Percentiles rank a stretch among this genome's conserved stretches.
These are phyloP conservation scores for Anguilla rostrata DNA, from an alignment of 2,113 vertebrate species.

Conservation along the genomic window DNA sequence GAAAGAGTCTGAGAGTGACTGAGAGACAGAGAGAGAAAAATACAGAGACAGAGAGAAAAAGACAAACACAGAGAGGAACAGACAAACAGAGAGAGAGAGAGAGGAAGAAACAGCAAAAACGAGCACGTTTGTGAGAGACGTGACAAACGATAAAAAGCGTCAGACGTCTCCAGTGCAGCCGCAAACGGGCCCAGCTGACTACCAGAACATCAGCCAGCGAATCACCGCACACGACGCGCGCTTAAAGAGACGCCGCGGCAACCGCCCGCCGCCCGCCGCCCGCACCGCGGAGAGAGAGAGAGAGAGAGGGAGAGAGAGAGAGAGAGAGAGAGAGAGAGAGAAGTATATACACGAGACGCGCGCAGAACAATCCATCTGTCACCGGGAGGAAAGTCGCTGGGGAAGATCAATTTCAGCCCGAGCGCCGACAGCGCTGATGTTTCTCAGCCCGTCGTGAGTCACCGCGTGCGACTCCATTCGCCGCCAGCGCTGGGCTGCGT, in stretches of 20 bases:
- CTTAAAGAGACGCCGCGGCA: background rate
- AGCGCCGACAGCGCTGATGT: conserved; percentile 10
- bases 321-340: too few species aligned
- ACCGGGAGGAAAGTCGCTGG: background rate
- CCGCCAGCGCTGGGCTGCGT: background rate
- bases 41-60: too few species aligned
- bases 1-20: background rate
- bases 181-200: background rate
- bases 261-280: background rate
- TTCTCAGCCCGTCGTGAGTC: conserved; percentile 4
- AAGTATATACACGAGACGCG: background rate
- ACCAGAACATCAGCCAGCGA: conserved; percentile 5
- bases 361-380: conserved; percentile 14
- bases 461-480: background rate
- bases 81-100: background rate
- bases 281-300: too few species aligned
- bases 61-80: too few species aligned
- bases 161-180: background rate
- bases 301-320: too few species aligned
- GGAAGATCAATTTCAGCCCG: conserved; percentile 12
- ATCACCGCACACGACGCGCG: background rate
- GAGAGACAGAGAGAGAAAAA: too few species aligned
- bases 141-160: background rate
- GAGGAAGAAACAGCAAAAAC: background rate
- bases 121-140: background rate